Conservation (phyloP, 2,888 invertebrate species). For the Unio pictorum region DNA sequence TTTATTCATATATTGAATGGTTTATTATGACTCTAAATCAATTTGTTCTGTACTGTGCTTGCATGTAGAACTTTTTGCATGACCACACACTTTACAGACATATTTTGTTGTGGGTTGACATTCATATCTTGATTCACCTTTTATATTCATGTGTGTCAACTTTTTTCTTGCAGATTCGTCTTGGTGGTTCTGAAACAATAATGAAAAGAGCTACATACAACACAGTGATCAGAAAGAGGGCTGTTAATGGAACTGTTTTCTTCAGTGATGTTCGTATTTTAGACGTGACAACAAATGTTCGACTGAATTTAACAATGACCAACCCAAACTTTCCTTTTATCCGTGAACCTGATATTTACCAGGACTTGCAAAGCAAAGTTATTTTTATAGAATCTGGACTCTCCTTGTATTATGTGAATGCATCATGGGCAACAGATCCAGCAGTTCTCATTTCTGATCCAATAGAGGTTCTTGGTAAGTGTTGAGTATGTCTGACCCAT, state of each 20-base stretch:
- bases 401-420: conserved; percentile 15
- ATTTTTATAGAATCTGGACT: no score
- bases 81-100: no score
- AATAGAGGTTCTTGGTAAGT: conserved; percentile 32
- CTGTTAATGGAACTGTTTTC: conserved; percentile 21
- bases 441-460: conserved; percentile 19
- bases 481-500: not conserved
- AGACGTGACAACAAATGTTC: conserved; percentile 27
- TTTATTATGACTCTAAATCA: no score
- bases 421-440: conserved; percentile 7
- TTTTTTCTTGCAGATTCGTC: conserved; percentile 26
- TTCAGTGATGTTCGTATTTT: conserved; percentile 34
- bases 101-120: not conserved
- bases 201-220: conserved; percentile 21
- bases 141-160: not conserved
- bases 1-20: no score
- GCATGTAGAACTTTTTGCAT: no score
- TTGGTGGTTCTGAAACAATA: conserved; percentile 26
- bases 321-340: conserved; percentile 36
- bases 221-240: conserved; percentile 28
- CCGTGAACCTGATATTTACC: conserved; percentile 28
- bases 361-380: no score
- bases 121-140: not conserved
- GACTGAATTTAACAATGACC: conserved; percentile 26
- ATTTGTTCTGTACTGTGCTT: no score